A percentile compares a stretch with the other conserved stretches of the same genome.
Conservation (phyloP, 2,113 vertebrate species). For the Capricornis sumatraensis region DNA sequence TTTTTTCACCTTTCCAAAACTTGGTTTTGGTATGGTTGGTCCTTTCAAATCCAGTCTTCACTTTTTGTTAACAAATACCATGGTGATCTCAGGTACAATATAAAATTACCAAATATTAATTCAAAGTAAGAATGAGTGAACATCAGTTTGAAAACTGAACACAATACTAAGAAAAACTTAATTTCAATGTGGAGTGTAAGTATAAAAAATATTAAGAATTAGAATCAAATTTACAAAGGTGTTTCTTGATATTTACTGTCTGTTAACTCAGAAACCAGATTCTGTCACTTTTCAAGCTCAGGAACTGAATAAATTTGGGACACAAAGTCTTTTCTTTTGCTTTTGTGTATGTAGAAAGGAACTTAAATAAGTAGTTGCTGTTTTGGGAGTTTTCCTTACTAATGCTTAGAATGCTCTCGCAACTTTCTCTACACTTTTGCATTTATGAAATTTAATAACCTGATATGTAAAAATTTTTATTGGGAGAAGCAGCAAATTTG, state of each 20-base stretch:
- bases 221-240: not conserved
- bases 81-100: not conserved
- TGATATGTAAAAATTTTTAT: not conserved
- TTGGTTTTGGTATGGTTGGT: not conserved
- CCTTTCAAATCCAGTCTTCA: not conserved
- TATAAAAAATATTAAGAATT: not conserved
- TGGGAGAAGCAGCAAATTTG: not conserved
- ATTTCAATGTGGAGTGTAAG: not conserved
- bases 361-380: not conserved
- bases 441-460: not conserved
- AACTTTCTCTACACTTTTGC: not conserved
- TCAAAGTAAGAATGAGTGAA: not conserved
- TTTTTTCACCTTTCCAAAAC: not conserved
- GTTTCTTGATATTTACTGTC: not conserved
- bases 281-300: not conserved
- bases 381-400: not conserved
- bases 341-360: not conserved
- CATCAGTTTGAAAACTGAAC: constrained; percentile 15
- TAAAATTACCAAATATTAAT: not conserved
- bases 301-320: not conserved
- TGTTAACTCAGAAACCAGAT: not conserved
- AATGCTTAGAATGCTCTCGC: not conserved
- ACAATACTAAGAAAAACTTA: not conserved
- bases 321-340: not conserved
- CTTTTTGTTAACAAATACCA: not conserved